Evolutionary conservation across 2,797 vertebrate genomes (phyloP), one percentile per base, ranked within the genome.

Genomic region (Eulemur rubriventer): DNA sequence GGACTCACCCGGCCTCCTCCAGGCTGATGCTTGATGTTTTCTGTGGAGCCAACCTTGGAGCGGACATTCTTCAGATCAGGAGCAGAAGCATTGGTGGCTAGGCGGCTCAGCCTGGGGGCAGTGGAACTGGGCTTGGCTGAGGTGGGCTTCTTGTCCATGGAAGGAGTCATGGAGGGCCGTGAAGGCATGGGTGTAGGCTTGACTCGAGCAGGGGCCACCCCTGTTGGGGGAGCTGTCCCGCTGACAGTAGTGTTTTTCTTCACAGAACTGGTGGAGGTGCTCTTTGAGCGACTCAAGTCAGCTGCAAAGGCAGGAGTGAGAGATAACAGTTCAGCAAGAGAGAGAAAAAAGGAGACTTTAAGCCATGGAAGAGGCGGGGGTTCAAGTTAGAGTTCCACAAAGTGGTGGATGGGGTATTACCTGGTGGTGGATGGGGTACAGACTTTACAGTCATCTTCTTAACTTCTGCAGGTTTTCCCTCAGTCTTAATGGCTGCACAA

Each of bases 1-100:
- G 7, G 4, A 81, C 99, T 96, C 94, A 99, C 99, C 99, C 99
- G 99, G 86, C 99, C 99, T 95, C 99, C 99, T 1, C 99, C 99
- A 0, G 99, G 99, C 98, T 99, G 99, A 95, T 99, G 98, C 94
- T 99, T 99, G 73, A 99, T 99, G 93, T 99, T 99, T 95, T 99
- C 99, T 0, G 99, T 99, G 2, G 99, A 99, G 82, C 99, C 99
- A 0, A 99, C 98, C 98, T 99, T 99, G 70, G 99, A 99, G 41
- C 99, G 99, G 1, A 98, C 96, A 0, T 99, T 99, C 89, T 99
- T 99, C 97, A 99, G 97, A 89, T 99, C 99, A 0, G 99, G 98
- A 38, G 97, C 97, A 0, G 99, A 96, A 24, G 92, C 3, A 4
- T 98, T 95, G 30, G 98, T 93, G 5, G 98, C 6, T 0, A 98